Evolutionary conservation across 2,888 invertebrate genomes (phyloP).

Genomic region (Fragum whitleyi): DNA sequence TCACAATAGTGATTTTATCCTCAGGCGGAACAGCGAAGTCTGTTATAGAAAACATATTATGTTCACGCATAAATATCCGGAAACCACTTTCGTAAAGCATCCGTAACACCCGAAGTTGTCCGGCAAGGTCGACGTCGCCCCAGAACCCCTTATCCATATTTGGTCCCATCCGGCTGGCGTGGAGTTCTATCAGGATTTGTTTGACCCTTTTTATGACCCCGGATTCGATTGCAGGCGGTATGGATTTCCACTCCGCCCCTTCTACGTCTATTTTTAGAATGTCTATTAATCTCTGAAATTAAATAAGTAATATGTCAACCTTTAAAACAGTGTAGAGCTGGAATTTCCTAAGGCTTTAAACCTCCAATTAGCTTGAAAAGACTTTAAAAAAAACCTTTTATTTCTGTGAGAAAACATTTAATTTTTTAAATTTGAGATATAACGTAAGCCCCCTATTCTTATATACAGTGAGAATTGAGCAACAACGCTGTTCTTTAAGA

Average conservation of each 20-base stretch:
- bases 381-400: too few species aligned
- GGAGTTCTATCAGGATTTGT: constrained; percentile 31
- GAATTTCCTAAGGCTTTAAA: too few species aligned
- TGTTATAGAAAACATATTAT: background rate
- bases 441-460: too few species aligned
- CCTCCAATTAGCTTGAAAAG: too few species aligned
- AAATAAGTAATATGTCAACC: too few species aligned
- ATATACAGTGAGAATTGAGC: too few species aligned
- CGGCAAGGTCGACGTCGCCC: background rate
- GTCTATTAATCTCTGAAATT: constrained; percentile 28
- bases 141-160: background rate
- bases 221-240: constrained; percentile 11
- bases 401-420: too few species aligned
- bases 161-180: background rate
- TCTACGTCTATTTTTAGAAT: constrained; percentile 39
- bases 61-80: background rate
- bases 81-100: background rate
- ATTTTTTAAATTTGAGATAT: too few species aligned
- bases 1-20: background rate
- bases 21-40: background rate
- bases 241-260: constrained; percentile 30
- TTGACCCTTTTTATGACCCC: constrained; percentile 12
- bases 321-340: too few species aligned
- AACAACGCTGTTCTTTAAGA: too few species aligned
- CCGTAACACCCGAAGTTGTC: background rate